These are phyloP conservation scores for Chorisops tibialis DNA, from an alignment of 2,888 invertebrate species.

Conservation along the genomic window DNA sequence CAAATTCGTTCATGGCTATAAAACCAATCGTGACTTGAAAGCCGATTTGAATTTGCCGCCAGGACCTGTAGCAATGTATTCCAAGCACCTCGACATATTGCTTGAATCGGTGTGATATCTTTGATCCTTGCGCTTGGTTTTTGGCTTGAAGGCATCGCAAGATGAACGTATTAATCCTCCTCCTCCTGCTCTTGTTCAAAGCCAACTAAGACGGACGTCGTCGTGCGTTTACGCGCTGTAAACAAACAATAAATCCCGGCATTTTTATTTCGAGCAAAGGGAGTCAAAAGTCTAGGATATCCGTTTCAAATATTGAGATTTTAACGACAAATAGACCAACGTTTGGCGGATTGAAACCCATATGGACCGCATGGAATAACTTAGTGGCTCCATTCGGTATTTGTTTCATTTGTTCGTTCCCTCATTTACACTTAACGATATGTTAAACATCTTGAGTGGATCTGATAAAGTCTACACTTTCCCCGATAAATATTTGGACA, in stretches of 20 bases:
- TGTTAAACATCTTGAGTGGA: no score
- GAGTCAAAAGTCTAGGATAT: constrained; percentile 11
- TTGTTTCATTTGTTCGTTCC: no score
- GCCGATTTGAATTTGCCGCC: constrained; percentile 18
- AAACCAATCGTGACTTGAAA: constrained; percentile 23
- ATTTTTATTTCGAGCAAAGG: constrained; percentile 16
- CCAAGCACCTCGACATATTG: constrained; percentile 11
- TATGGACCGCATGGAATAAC: no score
- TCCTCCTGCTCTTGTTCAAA: no score
- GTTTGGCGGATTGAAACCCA: no score
- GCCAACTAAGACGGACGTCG: background rate
- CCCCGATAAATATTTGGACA: no score
- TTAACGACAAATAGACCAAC: background rate
- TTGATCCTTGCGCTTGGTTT: constrained; percentile 13
- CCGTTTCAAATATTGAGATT: constrained; percentile 22
- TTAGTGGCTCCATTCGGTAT: no score
- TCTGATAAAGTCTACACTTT: no score
- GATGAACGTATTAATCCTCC: constrained; percentile 9
- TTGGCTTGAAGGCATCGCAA: constrained; percentile 18
- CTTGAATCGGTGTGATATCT: constrained; percentile 13
- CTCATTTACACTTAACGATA: no score
- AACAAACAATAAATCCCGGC: constrained; percentile 23
- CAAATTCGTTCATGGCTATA: constrained; percentile 13
- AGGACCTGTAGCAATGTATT: constrained; percentile 9
- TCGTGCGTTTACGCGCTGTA: constrained; percentile 22